Percentiles rank a stretch among this genome's conserved stretches.
Conservation (phyloP, 2,113 vertebrate genomes). For the Ameiurus melas region DNA sequence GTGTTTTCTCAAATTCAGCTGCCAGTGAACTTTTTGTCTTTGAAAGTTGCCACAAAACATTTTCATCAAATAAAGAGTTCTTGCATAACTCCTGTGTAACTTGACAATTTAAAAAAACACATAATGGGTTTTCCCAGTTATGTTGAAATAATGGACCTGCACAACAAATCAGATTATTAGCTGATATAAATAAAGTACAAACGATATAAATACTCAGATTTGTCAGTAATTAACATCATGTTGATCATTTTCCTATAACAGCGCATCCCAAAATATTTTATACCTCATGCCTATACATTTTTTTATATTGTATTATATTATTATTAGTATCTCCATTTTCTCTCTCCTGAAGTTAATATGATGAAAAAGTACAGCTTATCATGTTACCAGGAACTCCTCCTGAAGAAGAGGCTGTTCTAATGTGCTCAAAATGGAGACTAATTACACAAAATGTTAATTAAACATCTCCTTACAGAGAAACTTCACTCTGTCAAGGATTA, state of each 20-base stretch:
- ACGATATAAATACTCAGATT: background rate
- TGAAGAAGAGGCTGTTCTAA: background rate
- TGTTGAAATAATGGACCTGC: background rate
- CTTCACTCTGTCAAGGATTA: background rate
- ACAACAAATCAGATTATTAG: background rate
- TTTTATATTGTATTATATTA: too few relatives aligned
- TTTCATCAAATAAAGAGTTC: background rate
- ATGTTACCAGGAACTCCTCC: background rate
- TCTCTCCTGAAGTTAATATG: background rate
- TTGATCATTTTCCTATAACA: background rate
- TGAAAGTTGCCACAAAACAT: background rate
- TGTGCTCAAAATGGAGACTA: background rate
- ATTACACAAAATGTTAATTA: background rate
- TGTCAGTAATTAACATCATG: background rate
- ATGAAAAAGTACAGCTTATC: background rate
- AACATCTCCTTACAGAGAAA: background rate
- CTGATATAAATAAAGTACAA: background rate
- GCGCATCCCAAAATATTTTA: background rate
- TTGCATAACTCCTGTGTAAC: background rate
- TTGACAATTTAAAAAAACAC: too few relatives aligned
- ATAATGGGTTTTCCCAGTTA: background rate
- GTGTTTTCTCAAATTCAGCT: background rate
- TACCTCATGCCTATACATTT: too few relatives aligned
- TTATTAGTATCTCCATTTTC: background rate
- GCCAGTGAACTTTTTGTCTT: background rate